Base-by-base conservation (phyloP, 2,888 invertebrate genomes). In the Bellardia bayeri region DNA sequence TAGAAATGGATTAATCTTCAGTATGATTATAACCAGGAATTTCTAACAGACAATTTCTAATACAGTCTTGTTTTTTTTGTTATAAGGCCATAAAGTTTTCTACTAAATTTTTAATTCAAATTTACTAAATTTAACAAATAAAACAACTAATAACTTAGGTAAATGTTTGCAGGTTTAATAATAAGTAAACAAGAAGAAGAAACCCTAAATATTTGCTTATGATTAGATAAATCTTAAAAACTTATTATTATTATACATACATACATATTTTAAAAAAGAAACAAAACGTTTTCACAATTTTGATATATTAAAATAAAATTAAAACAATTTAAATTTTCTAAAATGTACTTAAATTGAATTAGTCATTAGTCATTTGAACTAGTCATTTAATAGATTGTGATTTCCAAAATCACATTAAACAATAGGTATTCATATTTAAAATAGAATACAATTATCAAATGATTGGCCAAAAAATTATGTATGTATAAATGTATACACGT, bases 391-490 rank as follows among this genome's bases (percentile, higher is more conserved):
- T 45, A 68, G 13, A 33, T 14, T 11, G 16, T 33, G 13, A 11
- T 14, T 45, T 14, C 8, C 7, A 68, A 68, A 66, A 42, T 66
- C 11, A 40, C 16, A 66, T 68, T 49, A 45, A 30, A 68, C 7
- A 49, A 23, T 23, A 42, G 7, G 9, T 45, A 49, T 30, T 68
- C 40, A 30, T 61, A 30, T 30, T 54, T n/a, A 11, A 16, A 23
- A 68, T n/a, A 49, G 14, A 68, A 16, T 23, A 68, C 30, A 9
- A 61, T 33, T 30, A 61, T 33, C 30, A 61, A 45, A 30, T 68
- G 49, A 68, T 68, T 68, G 8, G 33, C 68, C 49, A 68, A 49
- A 45, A 68, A 68, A 16, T 16, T 64, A 42, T 1, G 40, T 37
- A 30, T 14, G 6, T 33, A 30, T 11, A 2, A 13, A 61, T 61